phyloP scores from a whole-genome alignment of 2,113 vertebrate genomes.

The Salvelinus fontinalis region DNA sequence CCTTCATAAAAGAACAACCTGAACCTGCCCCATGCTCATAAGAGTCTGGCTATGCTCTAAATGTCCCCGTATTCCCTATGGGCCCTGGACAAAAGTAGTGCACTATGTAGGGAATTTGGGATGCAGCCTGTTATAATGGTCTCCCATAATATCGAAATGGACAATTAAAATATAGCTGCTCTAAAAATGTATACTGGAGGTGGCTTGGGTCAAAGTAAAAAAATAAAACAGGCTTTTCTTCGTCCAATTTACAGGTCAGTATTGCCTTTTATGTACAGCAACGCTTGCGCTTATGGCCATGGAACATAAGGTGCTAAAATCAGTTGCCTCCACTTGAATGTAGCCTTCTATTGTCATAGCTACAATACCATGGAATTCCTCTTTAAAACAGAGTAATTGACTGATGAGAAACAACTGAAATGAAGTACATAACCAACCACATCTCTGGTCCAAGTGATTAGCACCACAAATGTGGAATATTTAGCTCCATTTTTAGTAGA shows the following conservation, averaged over 20 bases:
- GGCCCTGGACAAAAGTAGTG: no score
- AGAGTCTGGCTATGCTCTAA: neutral
- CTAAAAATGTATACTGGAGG: constrained; percentile 40
- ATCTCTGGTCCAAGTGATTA: constrained; percentile 11
- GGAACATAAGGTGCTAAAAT: constrained; percentile 56
- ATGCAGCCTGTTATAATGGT: constrained; percentile 1
- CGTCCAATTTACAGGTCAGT: neutral
- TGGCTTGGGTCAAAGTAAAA: constrained; percentile 15
- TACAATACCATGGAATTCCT: constrained; percentile 12
- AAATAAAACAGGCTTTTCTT: neutral
- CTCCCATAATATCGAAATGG: constrained; percentile 27
- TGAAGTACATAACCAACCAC: constrained; percentile 6
- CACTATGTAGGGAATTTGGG: no score
- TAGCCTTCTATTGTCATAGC: constrained; percentile 25
- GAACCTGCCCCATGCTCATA: constrained; percentile 22
- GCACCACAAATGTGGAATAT: neutral
- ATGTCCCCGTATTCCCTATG: no score
- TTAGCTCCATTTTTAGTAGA: constrained; percentile 32
- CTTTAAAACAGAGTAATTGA: constrained; percentile 14
- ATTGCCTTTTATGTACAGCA: constrained; percentile 19
- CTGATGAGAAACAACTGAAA: constrained; percentile 15
- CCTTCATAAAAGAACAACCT: constrained; percentile 43
- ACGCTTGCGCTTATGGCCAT: constrained; percentile 14
- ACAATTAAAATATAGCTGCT: constrained; percentile 60
- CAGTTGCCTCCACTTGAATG: constrained; percentile 17